Conservation (phyloP, 2,888 invertebrate species). For the Cataglyphis cursor region DNA sequence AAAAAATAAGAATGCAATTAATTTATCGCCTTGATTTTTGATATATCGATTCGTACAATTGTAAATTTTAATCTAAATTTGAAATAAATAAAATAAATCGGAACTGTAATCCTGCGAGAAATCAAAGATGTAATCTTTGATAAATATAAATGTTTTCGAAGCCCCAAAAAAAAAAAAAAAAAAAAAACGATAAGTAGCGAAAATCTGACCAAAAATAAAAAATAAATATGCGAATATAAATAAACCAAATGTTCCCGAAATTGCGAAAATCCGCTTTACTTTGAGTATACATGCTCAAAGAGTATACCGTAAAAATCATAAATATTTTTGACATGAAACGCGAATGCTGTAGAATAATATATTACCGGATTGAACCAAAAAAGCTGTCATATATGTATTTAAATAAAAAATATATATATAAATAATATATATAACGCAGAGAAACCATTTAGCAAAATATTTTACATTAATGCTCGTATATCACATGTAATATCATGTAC, state of each 20-base stretch:
- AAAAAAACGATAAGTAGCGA: conserved; percentile 1
- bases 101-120: neutral
- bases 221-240: conserved; percentile 10
- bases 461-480: conserved; percentile 32
- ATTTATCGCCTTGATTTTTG: neutral
- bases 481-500: conserved; percentile 8
- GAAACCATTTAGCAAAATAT: conserved; percentile 34
- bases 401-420: conserved; percentile 25
- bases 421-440: conserved; percentile 44
- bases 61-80: conserved; percentile 8
- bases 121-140: neutral
- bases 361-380: conserved; percentile 40
- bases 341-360: conserved; percentile 44
- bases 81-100: neutral
- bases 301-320: conserved; percentile 40
- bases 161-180: no score
- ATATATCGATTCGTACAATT: neutral
- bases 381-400: conserved; percentile 33
- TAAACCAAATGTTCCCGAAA: conserved; percentile 22
- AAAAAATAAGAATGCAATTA: conserved; percentile 38
- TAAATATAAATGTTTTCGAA: neutral
- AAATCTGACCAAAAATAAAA: conserved; percentile 6
- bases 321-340: conserved; percentile 43
- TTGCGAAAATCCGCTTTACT: neutral
- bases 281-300: neutral